phyloP scores from a whole-genome alignment of 2,888 invertebrate species.

The Leptinotarsa tumamoca region DNA sequence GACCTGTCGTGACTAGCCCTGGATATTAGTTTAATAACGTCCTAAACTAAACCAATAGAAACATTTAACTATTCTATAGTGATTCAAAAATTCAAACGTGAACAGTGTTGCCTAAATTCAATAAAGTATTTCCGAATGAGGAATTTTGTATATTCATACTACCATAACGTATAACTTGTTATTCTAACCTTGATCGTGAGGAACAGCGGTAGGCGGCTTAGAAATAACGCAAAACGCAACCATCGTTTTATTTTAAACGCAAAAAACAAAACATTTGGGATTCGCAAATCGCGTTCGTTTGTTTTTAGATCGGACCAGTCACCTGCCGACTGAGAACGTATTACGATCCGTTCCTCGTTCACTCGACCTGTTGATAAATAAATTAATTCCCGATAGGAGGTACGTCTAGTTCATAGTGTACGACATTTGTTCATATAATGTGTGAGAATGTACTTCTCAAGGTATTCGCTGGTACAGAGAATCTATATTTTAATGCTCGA shows the following conservation, averaged over 20 bases:
- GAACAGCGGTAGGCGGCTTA: conserved; percentile 3
- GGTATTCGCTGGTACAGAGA: conserved; percentile 20
- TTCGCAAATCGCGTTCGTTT: conserved; percentile 12
- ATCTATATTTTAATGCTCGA: conserved; percentile 31
- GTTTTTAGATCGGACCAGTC: conserved; percentile 19
- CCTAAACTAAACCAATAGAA: not conserved
- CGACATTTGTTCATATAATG: conserved; percentile 12
- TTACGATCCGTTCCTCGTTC: not conserved
- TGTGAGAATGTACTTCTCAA: conserved; percentile 25
- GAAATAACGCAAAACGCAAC: conserved; percentile 12
- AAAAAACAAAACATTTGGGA: conserved; percentile 20
- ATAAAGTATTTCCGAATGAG: not conserved
- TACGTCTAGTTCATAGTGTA: conserved; percentile 16
- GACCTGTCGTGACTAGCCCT: too few relatives aligned
- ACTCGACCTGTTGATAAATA: conserved; percentile 3
- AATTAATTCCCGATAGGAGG: conserved; percentile 15
- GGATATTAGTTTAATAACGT: not conserved
- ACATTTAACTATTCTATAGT: not conserved
- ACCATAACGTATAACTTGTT: not conserved
- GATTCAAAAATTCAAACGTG: not conserved
- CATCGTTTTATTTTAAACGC: conserved; percentile 10
- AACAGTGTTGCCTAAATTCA: not conserved
- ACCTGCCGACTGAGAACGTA: conserved; percentile 17
- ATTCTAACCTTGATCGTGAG: conserved; percentile 17
- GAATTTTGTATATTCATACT: not conserved